Evolutionary conservation across 2,888 invertebrate genomes (phyloP).

Genomic region (Melinaea menophilus): DNA sequence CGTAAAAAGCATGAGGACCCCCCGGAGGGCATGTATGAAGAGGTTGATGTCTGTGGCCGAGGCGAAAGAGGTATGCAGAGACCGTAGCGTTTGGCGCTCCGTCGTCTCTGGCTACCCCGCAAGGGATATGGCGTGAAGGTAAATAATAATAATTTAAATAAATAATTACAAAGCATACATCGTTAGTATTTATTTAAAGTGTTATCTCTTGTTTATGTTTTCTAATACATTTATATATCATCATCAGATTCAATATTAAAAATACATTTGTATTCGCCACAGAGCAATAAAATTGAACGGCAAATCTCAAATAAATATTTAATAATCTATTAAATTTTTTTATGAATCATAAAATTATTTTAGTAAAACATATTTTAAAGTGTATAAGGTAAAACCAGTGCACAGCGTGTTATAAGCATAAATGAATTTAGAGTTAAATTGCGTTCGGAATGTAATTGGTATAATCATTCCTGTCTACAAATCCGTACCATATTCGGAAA

Average conservation of each 20-base stretch:
- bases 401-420: slow-evolving; percentile 19
- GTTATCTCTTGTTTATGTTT: slow-evolving; percentile 20
- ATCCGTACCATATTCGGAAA: slow-evolving; percentile 32
- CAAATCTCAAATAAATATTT: not conserved
- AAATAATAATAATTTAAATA: no score
- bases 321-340: not conserved
- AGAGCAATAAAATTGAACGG: no score
- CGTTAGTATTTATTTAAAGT: slow-evolving; percentile 28
- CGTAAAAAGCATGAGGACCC: no score
- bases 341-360: slow-evolving; percentile 2
- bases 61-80: no score
- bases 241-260: no score
- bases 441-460: slow-evolving; percentile 29
- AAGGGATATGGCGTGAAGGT: no score
- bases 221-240: no score
- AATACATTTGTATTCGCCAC: no score
- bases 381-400: slow-evolving; percentile 20
- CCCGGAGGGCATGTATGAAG: no score
- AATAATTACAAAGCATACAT: slow-evolving; percentile 17
- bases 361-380: slow-evolving; percentile 13
- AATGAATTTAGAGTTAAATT: slow-evolving; percentile 25
- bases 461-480: slow-evolving; percentile 34
- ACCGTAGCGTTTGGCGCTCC: no score
- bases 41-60: no score
- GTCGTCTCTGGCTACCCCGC: no score